Conservation (phyloP, 1,140 invertebrate genomes). For the Brachionus calyciflorus region DNA sequence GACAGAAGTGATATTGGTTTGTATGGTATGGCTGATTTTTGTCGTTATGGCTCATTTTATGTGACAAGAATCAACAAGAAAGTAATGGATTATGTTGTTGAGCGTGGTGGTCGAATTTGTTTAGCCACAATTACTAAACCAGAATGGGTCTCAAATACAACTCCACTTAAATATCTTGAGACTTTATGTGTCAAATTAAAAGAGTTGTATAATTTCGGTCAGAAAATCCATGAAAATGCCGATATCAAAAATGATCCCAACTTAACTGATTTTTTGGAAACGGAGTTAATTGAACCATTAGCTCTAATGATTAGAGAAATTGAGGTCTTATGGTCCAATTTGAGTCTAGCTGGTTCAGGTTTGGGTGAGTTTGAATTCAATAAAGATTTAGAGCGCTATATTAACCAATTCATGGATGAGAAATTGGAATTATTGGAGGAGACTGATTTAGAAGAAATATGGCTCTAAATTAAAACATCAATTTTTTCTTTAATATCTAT, state of each 20-base stretch:
- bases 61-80: neutral
- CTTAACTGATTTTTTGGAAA: constrained; percentile 32
- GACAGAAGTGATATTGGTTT: constrained; percentile 72
- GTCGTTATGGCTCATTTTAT: neutral
- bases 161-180: neutral
- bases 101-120: neutral
- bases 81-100: constrained; percentile 12
- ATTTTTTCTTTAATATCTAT: neutral
- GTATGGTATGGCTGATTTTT: constrained; percentile 35
- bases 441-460: neutral
- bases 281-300: neutral
- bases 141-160: neutral
- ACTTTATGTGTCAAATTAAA: neutral
- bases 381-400: constrained; percentile 6
- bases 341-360: constrained; percentile 11
- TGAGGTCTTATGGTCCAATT: neutral
- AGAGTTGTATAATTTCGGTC: neutral
- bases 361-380: constrained; percentile 27
- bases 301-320: neutral
- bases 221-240: constrained; percentile 1
- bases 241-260: neutral
- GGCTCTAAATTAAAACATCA: too few species aligned
- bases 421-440: neutral
- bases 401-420: neutral
- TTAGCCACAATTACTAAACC: neutral